Evolutionary conservation across 2,113 vertebrate species (phyloP).

Genomic region (Mastomys natalensis): DNA sequence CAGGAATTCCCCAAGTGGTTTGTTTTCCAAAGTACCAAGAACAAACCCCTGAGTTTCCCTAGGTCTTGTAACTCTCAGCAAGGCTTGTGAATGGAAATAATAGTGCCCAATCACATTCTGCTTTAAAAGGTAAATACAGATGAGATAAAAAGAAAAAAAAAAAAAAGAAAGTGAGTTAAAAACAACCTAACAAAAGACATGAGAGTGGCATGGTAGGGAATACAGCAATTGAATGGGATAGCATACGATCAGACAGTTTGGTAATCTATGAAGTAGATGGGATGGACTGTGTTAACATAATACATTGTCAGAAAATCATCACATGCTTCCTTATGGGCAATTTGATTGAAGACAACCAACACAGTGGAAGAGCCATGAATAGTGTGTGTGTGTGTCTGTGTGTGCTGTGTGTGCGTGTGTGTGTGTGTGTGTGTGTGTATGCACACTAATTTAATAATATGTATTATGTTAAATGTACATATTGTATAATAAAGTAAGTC

Average conservation of each 20-base stretch:
- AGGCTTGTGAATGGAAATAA: no score
- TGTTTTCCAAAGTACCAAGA: no score
- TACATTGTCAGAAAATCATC: no score
- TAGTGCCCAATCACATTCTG: no score
- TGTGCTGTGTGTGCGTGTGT: no score
- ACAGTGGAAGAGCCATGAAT: not conserved
- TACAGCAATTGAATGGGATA: rapidly evolving
- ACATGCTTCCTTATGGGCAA: not conserved
- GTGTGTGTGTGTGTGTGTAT: not conserved
- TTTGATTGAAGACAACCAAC: not conserved
- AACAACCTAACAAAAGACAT: not conserved
- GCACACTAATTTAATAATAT: not conserved
- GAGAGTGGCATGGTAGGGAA: rapidly evolving
- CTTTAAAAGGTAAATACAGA: no score
- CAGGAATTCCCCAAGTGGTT: no score
- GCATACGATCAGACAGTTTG: not conserved
- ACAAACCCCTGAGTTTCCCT: no score
- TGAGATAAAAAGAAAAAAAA: no score
- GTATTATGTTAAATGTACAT: not conserved
- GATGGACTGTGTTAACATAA: not conserved
- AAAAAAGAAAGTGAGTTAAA: slow-evolving; percentile 89
- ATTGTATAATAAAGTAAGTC: not conserved
- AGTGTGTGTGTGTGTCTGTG: not conserved
- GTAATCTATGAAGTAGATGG: not conserved
- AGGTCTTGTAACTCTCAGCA: no score